These are phyloP conservation scores for Muscicapa comitata DNA, from an alignment of 2,797 vertebrate species.

Conservation along the genomic window DNA sequence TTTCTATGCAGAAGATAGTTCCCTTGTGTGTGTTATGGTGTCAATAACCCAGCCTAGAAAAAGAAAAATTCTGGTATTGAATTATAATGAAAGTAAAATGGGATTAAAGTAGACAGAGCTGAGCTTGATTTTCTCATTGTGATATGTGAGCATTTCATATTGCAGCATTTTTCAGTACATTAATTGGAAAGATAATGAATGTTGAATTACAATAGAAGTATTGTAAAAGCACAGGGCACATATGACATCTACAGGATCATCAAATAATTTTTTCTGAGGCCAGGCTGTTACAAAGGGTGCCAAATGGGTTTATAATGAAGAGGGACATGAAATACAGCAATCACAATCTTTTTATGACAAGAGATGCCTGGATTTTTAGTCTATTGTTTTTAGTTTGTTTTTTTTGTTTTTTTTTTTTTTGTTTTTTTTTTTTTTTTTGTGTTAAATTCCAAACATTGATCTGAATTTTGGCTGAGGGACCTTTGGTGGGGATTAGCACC, in stretches of 20 bases:
- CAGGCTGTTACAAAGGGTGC: neutral
- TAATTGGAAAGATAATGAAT: constrained; percentile 52
- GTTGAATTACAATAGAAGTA: constrained; percentile 11
- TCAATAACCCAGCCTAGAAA: neutral
- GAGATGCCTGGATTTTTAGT: neutral
- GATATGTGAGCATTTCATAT: constrained; percentile 1
- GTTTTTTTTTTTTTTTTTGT: no score
- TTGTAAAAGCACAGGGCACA: neutral
- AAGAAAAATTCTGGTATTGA: neutral
- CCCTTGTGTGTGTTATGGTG: neutral
- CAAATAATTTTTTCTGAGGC: neutral
- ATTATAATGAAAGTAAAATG: constrained; percentile 6
- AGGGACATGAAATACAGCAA: neutral
- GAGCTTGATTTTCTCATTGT: constrained; percentile 34
- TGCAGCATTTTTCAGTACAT: constrained; percentile 3
- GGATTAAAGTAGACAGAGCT: constrained; percentile 8
- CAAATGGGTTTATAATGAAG: constrained; percentile 58
- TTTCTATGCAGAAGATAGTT: neutral
- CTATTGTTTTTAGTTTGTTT: neutral
- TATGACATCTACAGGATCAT: neutral
- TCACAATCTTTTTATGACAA: neutral
- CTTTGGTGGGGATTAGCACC: neutral
- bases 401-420: rapidly evolving
- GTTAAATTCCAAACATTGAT: neutral
- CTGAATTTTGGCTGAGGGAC: neutral